phyloP scores from a whole-genome alignment of 2,113 vertebrate genomes.

The Otocyon megalotis region DNA sequence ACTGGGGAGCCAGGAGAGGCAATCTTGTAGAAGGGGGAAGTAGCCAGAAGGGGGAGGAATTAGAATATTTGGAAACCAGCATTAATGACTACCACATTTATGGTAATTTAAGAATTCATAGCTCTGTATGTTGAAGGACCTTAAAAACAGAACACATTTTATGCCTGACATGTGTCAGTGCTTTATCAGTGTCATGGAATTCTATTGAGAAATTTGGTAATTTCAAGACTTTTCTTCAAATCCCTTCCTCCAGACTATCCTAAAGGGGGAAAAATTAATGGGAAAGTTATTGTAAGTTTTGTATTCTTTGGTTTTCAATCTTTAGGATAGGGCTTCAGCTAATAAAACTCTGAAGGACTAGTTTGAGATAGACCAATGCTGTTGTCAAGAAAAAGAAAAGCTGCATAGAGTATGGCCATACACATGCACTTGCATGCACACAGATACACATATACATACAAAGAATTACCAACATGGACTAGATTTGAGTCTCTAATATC shows the following conservation, averaged over 20 bases:
- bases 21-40: background rate
- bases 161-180: background rate
- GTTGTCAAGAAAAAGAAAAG: background rate
- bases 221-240: background rate
- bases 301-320: background rate
- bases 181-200: background rate
- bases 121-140: background rate
- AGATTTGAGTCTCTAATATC: background rate
- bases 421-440: fast-evolving
- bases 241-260: background rate
- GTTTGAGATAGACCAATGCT: background rate
- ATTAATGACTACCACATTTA: background rate
- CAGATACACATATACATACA: fast-evolving
- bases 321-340: background rate
- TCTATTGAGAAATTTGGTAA: background rate
- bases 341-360: background rate
- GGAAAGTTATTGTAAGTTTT: background rate
- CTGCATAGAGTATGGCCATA: background rate
- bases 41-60: background rate
- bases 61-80: background rate
- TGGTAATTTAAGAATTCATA: background rate
- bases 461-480: background rate
- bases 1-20: background rate
- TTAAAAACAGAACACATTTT: background rate
- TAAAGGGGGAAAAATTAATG: background rate